These are phyloP conservation scores for Pygoscelis antarcticus DNA, from an alignment of 2,113 vertebrate genomes.

Conservation along the genomic window DNA sequence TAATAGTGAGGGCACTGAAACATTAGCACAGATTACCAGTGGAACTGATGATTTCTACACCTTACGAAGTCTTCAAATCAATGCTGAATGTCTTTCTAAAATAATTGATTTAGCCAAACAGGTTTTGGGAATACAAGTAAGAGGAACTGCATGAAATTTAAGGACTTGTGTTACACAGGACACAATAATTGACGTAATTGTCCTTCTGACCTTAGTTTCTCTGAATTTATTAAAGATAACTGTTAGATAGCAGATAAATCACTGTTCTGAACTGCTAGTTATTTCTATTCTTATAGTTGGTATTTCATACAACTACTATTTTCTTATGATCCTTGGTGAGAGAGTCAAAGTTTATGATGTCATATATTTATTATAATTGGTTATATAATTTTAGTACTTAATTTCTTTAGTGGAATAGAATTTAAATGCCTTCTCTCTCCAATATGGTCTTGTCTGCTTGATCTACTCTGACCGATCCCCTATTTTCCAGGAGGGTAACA, in stretches of 20 bases:
- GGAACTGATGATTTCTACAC: background rate
- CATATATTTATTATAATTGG: background rate
- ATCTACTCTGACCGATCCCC: background rate
- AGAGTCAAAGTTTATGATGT: background rate
- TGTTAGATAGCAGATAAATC: background rate
- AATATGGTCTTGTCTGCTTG: background rate
- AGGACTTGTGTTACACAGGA: background rate
- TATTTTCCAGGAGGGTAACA: background rate
- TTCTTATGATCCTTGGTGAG: background rate
- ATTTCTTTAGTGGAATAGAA: background rate
- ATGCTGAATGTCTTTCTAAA: background rate
- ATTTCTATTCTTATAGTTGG: background rate
- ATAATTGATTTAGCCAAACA: background rate
- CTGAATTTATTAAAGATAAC: background rate
- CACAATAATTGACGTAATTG: background rate
- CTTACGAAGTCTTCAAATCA: background rate
- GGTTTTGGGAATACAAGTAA: background rate
- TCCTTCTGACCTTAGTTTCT: background rate
- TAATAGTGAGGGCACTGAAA: background rate
- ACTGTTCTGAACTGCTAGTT: background rate
- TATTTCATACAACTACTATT: background rate
- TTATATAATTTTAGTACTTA: background rate
- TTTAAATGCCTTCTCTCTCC: background rate
- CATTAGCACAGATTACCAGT: background rate
- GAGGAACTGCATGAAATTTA: background rate